Evolutionary conservation across 2,888 invertebrate species (phyloP).

Genomic region (Stenichneumon culpator): DNA sequence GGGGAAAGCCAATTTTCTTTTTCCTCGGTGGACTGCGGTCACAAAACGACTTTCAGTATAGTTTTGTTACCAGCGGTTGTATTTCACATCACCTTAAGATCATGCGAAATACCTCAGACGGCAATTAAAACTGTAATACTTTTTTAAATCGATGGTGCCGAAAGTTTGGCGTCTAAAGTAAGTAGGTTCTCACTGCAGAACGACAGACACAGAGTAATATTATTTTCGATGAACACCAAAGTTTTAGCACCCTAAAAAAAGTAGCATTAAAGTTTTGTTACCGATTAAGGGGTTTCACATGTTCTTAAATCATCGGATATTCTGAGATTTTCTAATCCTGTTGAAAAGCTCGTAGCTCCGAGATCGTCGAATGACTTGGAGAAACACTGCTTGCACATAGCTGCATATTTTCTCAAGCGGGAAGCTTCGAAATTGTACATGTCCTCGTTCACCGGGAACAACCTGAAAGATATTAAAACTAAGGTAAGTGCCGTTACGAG

Average conservation of each 20-base stretch:
- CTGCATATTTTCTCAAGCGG: slow-evolving; percentile 69
- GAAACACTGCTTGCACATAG: slow-evolving; percentile 71
- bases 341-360: slow-evolving; percentile 70
- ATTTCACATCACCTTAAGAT: background rate
- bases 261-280: background rate
- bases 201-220: background rate
- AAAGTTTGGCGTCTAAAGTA: too few relatives aligned
- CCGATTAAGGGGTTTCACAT: background rate
- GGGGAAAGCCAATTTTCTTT: too few relatives aligned
- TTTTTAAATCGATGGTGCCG: too few relatives aligned
- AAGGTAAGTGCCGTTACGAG: slow-evolving; percentile 64
- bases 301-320: background rate
- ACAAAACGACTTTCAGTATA: too few relatives aligned
- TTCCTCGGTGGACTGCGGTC: too few relatives aligned
- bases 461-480: slow-evolving; percentile 70
- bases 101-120: background rate
- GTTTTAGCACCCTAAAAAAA: background rate
- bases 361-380: slow-evolving; percentile 65
- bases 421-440: slow-evolving; percentile 76
- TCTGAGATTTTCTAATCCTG: slow-evolving; percentile 20
- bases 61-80: too few relatives aligned
- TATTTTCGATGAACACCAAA: background rate
- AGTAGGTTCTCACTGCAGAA: too few relatives aligned
- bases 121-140: background rate
- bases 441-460: slow-evolving; percentile 72